Percentiles rank a stretch among this genome's conserved stretches.
These are phyloP conservation scores for Hyperoplus lanceolatus DNA, from an alignment of 2,797 vertebrate genomes.

Conservation along the genomic window DNA sequence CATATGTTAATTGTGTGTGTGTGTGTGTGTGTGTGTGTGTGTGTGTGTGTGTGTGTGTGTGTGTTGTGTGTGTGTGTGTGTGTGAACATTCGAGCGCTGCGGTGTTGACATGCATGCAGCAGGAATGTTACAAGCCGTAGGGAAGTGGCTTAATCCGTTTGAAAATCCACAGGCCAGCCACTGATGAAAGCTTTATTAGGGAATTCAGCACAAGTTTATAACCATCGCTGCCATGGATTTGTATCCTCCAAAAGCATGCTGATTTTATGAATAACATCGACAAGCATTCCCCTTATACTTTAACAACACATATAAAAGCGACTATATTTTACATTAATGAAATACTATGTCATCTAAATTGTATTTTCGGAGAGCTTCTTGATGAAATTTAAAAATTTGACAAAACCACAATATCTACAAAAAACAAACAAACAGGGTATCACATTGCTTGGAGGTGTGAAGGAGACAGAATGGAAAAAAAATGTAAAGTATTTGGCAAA, in stretches of 20 bases:
- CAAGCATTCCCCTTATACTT: neutral
- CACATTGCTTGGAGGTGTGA: slow-evolving; percentile 76
- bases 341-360: neutral
- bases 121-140: slow-evolving; percentile 67
- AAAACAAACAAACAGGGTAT: slow-evolving; percentile 58
- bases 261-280: slow-evolving; percentile 16
- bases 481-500: slow-evolving; percentile 58
- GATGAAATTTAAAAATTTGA: slow-evolving; percentile 10
- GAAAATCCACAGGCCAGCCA: slow-evolving; percentile 51
- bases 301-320: neutral
- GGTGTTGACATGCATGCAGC: slow-evolving; percentile 33
- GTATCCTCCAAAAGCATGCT: slow-evolving; percentile 2
- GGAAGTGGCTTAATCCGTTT: slow-evolving; percentile 63
- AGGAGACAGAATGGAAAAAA: slow-evolving; percentile 51
- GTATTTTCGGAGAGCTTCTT: neutral
- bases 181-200: slow-evolving; percentile 51
- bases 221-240: slow-evolving; percentile 18
- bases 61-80: slow-evolving; percentile 13
- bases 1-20: slow-evolving; percentile 58
- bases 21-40: slow-evolving; percentile 10
- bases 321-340: slow-evolving; percentile 4
- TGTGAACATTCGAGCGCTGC: slow-evolving; percentile 1
- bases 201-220: slow-evolving; percentile 27
- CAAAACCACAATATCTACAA: neutral
- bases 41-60: slow-evolving; percentile 26